Evolutionary conservation across 2,113 vertebrate species (phyloP).

Genomic region (Psilopsiagon aymara): DNA sequence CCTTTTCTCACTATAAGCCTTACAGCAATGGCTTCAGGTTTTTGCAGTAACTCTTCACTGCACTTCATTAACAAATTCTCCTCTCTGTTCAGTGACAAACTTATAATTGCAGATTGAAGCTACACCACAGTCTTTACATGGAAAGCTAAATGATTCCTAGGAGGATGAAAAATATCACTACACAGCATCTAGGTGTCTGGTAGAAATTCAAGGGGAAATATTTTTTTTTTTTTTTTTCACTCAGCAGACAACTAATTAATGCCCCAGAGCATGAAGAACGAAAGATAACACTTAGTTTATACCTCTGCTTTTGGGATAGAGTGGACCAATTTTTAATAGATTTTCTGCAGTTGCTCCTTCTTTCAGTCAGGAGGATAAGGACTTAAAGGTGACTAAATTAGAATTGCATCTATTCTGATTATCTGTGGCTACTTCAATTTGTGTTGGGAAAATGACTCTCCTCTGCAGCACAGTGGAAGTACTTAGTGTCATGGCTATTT

Average conservation of each 20-base stretch:
- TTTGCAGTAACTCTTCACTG: background rate
- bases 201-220: constrained; percentile 3
- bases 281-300: background rate
- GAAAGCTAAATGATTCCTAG: constrained; percentile 4
- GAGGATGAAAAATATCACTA: background rate
- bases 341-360: background rate
- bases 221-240: background rate
- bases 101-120: background rate
- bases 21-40: background rate
- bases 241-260: background rate
- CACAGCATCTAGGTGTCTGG: background rate
- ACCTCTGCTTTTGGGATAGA: background rate
- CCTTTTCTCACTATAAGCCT: background rate
- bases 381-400: background rate
- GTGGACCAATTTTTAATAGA: background rate
- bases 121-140: background rate
- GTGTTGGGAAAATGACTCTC: background rate
- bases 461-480: background rate
- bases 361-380: background rate
- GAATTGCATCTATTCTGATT: background rate
- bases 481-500: background rate
- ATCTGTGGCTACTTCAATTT: background rate
- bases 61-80: background rate
- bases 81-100: background rate
- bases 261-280: background rate